phyloP scores from a whole-genome alignment of 23 tunicate species.

The Clavelina lepadiformis region DNA sequence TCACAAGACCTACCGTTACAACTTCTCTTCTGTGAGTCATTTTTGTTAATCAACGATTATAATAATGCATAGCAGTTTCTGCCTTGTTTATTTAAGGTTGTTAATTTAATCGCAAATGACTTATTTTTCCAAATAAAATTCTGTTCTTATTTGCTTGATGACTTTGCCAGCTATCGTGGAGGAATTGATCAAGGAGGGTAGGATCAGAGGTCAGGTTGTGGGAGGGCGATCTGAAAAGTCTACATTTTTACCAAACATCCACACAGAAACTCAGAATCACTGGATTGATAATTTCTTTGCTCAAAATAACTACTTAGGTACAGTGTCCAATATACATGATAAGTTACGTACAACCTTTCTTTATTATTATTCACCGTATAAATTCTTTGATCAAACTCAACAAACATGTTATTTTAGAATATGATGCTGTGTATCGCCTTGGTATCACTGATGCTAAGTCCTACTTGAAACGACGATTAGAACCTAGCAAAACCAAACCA shows the following conservation, averaged over 20 bases:
- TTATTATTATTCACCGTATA: too few relatives aligned
- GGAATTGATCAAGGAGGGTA: constrained; percentile 51
- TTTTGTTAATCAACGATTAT: too few relatives aligned
- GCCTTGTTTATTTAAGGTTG: too few relatives aligned
- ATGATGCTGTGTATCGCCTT: constrained; percentile 51
- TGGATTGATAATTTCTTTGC: constrained; percentile 70
- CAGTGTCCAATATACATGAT: too few relatives aligned
- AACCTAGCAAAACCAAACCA: not conserved
- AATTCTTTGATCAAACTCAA: too few relatives aligned
- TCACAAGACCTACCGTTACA: not conserved
- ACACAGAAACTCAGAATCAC: constrained; percentile 60
- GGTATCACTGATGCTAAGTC: constrained; percentile 53
- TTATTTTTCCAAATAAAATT: too few relatives aligned
- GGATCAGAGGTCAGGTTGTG: constrained; percentile 63
- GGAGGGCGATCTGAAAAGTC: constrained; percentile 67
- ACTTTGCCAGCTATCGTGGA: constrained; percentile 50
- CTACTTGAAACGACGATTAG: constrained; percentile 31
- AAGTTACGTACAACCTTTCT: too few relatives aligned
- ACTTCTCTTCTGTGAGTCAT: constrained; percentile 4
- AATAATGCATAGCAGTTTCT: too few relatives aligned
- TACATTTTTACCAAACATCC: constrained; percentile 55
- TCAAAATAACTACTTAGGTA: constrained; percentile 74
- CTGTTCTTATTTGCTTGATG: too few relatives aligned
- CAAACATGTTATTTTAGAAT: constrained; percentile 58
- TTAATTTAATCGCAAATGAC: too few relatives aligned